These are phyloP conservation scores for Parazoanthus swiftii DNA, from an alignment of 92 coral and sea anemone genomes.

Conservation along the genomic window DNA sequence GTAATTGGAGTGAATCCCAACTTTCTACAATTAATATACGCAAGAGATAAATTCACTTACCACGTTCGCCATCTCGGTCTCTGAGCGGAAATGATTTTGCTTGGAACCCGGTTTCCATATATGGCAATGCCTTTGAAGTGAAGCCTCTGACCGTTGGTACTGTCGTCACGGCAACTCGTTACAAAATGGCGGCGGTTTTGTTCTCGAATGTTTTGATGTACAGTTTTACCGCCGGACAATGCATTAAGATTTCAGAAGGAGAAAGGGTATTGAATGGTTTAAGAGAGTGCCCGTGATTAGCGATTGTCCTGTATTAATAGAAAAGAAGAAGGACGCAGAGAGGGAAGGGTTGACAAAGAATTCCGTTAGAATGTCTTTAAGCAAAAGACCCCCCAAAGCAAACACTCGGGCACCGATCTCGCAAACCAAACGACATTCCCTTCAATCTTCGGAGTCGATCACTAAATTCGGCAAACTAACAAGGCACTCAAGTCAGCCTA, in stretches of 20 bases:
- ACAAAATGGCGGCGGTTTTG: constrained; percentile 82
- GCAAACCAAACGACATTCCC: constrained; percentile 63
- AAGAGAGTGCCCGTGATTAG: not conserved
- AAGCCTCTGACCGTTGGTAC: constrained; percentile 89
- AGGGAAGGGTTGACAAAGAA: constrained; percentile 35
- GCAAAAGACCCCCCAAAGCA: constrained; percentile 67
- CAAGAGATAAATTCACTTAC: constrained; percentile 42
- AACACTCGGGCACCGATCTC: constrained; percentile 49
- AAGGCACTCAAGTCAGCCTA: constrained; percentile 85
- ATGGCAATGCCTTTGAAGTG: constrained; percentile 38
- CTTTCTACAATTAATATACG: not conserved
- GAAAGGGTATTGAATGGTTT: not conserved
- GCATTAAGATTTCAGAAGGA: not conserved
- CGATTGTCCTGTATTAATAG: not conserved
- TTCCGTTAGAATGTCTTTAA: not conserved
- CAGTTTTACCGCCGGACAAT: not conserved
- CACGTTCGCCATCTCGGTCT: constrained; percentile 68
- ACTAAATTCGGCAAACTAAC: constrained; percentile 71
- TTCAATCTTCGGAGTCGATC: constrained; percentile 73
- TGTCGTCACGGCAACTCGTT: constrained; percentile 86
- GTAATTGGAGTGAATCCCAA: not conserved
- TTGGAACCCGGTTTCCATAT: constrained; percentile 52
- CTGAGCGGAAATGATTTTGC: constrained; percentile 50
- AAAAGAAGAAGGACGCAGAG: constrained; percentile 45
- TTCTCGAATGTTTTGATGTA: constrained; percentile 58